Base-by-base conservation (phyloP, 2,888 invertebrate species). In the Orchestes rusci region DNA sequence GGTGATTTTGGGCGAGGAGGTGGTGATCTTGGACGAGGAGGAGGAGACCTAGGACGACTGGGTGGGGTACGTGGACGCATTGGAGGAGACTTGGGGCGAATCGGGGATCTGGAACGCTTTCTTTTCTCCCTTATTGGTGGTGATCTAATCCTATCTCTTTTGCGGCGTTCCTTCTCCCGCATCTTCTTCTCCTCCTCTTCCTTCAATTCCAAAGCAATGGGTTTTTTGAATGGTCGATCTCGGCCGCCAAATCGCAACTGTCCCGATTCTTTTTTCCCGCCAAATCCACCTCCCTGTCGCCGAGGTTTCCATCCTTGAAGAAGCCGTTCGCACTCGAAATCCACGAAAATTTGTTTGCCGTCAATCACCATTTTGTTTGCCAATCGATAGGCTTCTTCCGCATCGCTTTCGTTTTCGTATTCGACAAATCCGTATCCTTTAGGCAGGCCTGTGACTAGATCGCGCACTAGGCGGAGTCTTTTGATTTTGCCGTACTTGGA, bases 401-500 rank as follows among this genome's bases (percentile, higher is more conserved):
- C 81, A 40, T 76, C 74, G 10, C 69, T 67, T 51, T 72, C 70
- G 16, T 71, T 73, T 52, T 77, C 77, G 69, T 77, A 91, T 67
- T 90, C 90, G n/a, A 92, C 74, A 65, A 92, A 92, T 1, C 82
- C 90, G 62, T 92, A 92, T 16, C 50, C 79, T 63, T 82, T 82
- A 0, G 89, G 85, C 58, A 77, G 76, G n/a, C 63, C 63, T 16
- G 91, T 92, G 0, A 92, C 84, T 36, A 90, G 75, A 60, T 92
- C 89, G 56, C 79, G 75, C 3, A 92, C 74, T 41, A 92, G 57
- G 42, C 76, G 67, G 61, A 84, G 74, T 51, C 74, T 65, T 55
- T 76, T 60, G 48, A 88, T 70, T 62, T 75, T 71, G 8, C 88
- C 84, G 71, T 74, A 80, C 61, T 76, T 75, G 51, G 74, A 71